Base-by-base conservation (phyloP, 1,140 invertebrate genomes). In the Drosophila equinoxialis region DNA sequence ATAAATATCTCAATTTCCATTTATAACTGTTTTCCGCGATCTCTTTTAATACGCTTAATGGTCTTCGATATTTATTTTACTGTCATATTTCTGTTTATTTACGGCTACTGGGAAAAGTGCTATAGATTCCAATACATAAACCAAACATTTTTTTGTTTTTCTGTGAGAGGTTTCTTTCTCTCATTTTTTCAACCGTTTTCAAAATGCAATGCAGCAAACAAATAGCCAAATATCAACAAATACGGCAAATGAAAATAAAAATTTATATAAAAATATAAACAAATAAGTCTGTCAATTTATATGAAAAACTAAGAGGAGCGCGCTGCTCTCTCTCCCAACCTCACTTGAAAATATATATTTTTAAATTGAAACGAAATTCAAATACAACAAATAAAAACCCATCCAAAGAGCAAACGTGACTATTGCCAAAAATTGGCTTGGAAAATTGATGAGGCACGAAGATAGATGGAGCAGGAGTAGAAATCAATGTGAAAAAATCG, bases 201-300 rank as follows among this genome's bases (percentile, higher is more conserved):
- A 58, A 58, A 58, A 58, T 58, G 23, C 26, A 58, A 58, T 58
- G 55, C 33, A 35, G 55, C 55, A 58, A 58, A 58, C 33, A 58
- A 58, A 58, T 58, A 58, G 35, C 55, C 26, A 37, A 58, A 58
- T 35, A 35, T 35, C 55, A 17, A 17, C 33, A 14, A 33, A 37
- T 20, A 37, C 20, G 17, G 17, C 45, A 58, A 58, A 58, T 37
- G 33, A 58, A 17, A 58, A 58, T 58, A 58, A 58, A 58, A 58
- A 58, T 35, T 58, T 37, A 37, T 58, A 11, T 37, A 26, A 51
- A 58, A 37, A 37, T 20, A 58, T 58, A 14, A 58, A 58, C 55
- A 58, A 58, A 58, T 58, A 58, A 58, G 55, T 58, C 55, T 58
- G 55, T 58, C 55, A 58, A 58, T 58, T 58, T 58, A 58, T 58